A percentile compares a stretch with the other conserved stretches of the same genome.
Conservation (phyloP, 2,888 invertebrate species). For the Tinea semifulvella region DNA sequence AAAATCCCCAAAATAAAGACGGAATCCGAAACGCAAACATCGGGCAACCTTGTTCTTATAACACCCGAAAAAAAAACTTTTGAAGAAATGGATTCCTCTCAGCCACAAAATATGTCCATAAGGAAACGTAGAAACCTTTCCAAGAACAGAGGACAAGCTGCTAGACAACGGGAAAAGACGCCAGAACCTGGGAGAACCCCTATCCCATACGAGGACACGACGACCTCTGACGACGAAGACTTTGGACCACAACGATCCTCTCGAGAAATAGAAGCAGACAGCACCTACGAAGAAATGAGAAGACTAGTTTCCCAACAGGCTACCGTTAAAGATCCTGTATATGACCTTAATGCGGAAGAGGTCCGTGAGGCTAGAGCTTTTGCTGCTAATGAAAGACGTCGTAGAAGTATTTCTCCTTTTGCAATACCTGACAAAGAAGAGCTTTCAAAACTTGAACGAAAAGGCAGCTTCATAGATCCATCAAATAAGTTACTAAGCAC, state of each 20-base stretch:
- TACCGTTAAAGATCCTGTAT: slow-evolving; percentile 49
- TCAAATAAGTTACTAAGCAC: slow-evolving; percentile 55
- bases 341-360: slow-evolving; percentile 54
- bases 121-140: slow-evolving; percentile 70
- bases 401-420: slow-evolving; percentile 62
- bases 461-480: slow-evolving; percentile 60
- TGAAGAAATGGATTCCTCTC: slow-evolving; percentile 42
- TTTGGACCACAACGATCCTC: slow-evolving; percentile 35
- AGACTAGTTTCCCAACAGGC: slow-evolving; percentile 49
- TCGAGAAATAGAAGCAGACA: slow-evolving; percentile 57
- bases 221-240: slow-evolving; percentile 67
- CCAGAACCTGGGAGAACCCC: slow-evolving; percentile 57
- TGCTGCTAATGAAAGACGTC: slow-evolving; percentile 52
- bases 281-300: slow-evolving; percentile 58
- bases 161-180: slow-evolving; percentile 58
- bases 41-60: slow-evolving; percentile 32
- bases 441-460: slow-evolving; percentile 37
- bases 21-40: slow-evolving; percentile 44
- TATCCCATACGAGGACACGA: slow-evolving; percentile 68
- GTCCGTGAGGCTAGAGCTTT: slow-evolving; percentile 51
- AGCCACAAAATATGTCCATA: slow-evolving; percentile 60
- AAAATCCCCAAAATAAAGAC: slow-evolving; percentile 41
- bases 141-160: slow-evolving; percentile 59
- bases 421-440: slow-evolving; percentile 55
- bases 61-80: slow-evolving; percentile 31